Evolutionary conservation across 1,140 invertebrate species (phyloP), one percentile per base, ranked within the genome.

Genomic region (Leptinotarsa defecta): DNA sequence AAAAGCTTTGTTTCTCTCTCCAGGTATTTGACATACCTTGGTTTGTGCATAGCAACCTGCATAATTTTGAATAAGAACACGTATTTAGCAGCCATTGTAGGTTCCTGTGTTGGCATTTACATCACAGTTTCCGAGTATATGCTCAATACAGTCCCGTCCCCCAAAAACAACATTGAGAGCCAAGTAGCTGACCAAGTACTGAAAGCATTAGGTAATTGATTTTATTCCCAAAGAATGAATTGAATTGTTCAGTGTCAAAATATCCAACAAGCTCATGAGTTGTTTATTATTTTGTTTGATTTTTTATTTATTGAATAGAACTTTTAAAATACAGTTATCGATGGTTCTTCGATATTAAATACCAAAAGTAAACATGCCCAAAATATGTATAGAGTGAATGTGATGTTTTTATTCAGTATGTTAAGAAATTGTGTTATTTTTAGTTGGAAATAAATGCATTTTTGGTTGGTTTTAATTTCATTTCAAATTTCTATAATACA

Each of bases 11-110:
- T 92, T 77, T 91, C 89, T 82, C 85, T 90, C 43, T 89, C 92
- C 15, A 87, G 94, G 76, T 94, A 95, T 84, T 86, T 92, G 34
- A 94, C 93, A 3, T 95, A 96, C 84, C 87, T 93, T 71, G 94
- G 94, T 15, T 87, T 96, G 19, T 93, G 92, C 81, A 82, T 94
- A 57, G 92, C 94, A 73, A 94, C 93, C 2, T 93, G 91, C 81
- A 95, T 95, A 68, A 94, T 95, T 80, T 93, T 95, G 72, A 91
- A 94, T 83, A 91, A 91, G 75, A 94, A 92, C 80, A 87, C 91
- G 27, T 87, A 90, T 76, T 84, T 93, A 61, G 94, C 94, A 24
- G 91, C 91, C 74, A 82, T 93, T 68, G 89, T 95, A 74, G 94
- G 94, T 2, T 80, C 94, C 13, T 84, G 89, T 69, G 93, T 95